Percentiles rank a stretch among this genome's conserved stretches.
Evolutionary conservation across 2,113 vertebrate genomes (phyloP).

Genomic region (Cyprinus carpio): DNA sequence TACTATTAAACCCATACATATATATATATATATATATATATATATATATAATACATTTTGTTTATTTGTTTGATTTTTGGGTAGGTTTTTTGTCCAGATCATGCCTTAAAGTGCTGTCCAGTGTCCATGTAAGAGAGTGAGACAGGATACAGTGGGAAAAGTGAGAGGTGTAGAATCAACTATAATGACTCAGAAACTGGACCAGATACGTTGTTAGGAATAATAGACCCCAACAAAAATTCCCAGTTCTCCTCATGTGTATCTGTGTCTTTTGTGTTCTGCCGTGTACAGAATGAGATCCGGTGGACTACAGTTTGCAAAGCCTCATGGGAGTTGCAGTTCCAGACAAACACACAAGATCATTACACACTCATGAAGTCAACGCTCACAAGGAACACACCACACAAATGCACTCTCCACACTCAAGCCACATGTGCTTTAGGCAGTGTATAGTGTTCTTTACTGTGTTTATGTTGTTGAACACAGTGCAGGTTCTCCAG

Average conservation of each 20-base stretch:
- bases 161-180: background rate
- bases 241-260: constrained; percentile 54
- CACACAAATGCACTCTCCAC: background rate
- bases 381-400: background rate
- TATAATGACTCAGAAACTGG: background rate
- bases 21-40: too few species aligned
- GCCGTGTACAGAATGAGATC: constrained; percentile 67
- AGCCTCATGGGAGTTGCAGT: constrained; percentile 61
- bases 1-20: too few species aligned
- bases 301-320: constrained; percentile 61
- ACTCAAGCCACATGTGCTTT: background rate
- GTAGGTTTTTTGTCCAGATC: too few species aligned
- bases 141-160: background rate
- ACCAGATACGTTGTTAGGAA: background rate
- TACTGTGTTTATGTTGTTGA: background rate
- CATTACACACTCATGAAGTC: constrained; percentile 42
- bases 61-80: too few species aligned
- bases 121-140: too few species aligned
- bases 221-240: constrained; percentile 44
- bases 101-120: too few species aligned
- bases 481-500: background rate
- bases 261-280: constrained; percentile 61
- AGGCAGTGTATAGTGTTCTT: background rate
- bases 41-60: too few species aligned
- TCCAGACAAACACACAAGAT: constrained; percentile 49